These are phyloP conservation scores for Pachymerium ferrugineum DNA, from an alignment of 2,888 invertebrate genomes.

Conservation along the genomic window DNA sequence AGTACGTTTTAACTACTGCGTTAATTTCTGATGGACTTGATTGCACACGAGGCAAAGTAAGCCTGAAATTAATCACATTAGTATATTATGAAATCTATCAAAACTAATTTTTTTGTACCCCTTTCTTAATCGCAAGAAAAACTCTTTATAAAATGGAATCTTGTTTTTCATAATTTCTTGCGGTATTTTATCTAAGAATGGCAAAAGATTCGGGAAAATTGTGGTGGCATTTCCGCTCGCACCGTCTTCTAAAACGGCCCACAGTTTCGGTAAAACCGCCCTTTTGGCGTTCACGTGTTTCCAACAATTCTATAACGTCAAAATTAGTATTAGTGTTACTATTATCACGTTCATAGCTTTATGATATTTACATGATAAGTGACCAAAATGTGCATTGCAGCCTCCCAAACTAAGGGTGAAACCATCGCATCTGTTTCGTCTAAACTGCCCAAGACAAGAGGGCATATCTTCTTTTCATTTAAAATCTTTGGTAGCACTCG, in stretches of 20 bases:
- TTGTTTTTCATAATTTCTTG: constrained; percentile 44
- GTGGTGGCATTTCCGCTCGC: constrained; percentile 70
- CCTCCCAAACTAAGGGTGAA: constrained; percentile 67
- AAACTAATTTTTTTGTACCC: background rate
- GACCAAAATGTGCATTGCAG: constrained; percentile 59
- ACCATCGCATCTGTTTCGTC: constrained; percentile 65
- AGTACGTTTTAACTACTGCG: constrained; percentile 61
- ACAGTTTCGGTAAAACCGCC: constrained; percentile 65
- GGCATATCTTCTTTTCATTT: constrained; percentile 56
- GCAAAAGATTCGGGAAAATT: constrained; percentile 68
- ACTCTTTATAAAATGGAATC: background rate
- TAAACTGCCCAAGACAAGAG: constrained; percentile 59
- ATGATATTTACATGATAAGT: constrained; percentile 51
- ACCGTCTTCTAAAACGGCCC: constrained; percentile 60
- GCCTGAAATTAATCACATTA: background rate
- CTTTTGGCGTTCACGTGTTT: constrained; percentile 66
- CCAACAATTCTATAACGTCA: constrained; percentile 62
- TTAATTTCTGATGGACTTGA: constrained; percentile 62
- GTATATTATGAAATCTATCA: background rate
- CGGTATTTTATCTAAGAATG: constrained; percentile 67
- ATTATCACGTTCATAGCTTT: background rate
- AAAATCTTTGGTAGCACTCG: constrained; percentile 56
- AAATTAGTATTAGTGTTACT: background rate
- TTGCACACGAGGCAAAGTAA: background rate
- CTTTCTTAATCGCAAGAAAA: background rate